Conservation (phyloP, 2,888 invertebrate species). For the Scaptomyza tumidula region DNA sequence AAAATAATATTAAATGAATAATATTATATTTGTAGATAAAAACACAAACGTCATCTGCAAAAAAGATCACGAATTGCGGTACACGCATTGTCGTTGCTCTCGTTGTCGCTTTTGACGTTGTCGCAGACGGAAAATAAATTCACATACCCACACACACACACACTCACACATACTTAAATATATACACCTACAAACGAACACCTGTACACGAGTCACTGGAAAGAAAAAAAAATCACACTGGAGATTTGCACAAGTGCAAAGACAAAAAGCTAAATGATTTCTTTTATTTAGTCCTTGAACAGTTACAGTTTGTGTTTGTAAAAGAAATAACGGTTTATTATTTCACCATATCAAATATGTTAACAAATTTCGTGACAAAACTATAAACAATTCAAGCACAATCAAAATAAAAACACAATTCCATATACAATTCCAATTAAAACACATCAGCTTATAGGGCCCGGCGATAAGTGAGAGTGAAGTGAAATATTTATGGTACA, state of each 20-base stretch:
- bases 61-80: slow-evolving; percentile 75
- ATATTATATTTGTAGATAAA: slow-evolving; percentile 60
- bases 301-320: slow-evolving; percentile 5
- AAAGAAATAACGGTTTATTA: background rate
- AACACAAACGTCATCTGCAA: slow-evolving; percentile 67
- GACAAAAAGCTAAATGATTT: slow-evolving; percentile 40
- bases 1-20: slow-evolving; percentile 48
- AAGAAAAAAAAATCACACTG: slow-evolving; percentile 51
- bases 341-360: slow-evolving; percentile 11
- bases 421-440: slow-evolving; percentile 11
- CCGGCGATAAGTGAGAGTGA: slow-evolving; percentile 44
- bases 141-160: slow-evolving; percentile 33
- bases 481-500: slow-evolving; percentile 19
- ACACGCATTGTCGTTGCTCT: slow-evolving; percentile 38
- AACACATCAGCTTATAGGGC: slow-evolving; percentile 1
- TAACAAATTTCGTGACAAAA: slow-evolving; percentile 37
- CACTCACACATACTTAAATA: slow-evolving; percentile 12
- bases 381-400: slow-evolving; percentile 40
- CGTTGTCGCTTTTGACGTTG: slow-evolving; percentile 56
- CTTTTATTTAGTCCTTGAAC: slow-evolving; percentile 51
- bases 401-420: slow-evolving; percentile 11
- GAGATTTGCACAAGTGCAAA: slow-evolving; percentile 77
- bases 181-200: slow-evolving; percentile 25
- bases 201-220: slow-evolving; percentile 40
- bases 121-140: slow-evolving; percentile 72